These are phyloP conservation scores for Melikaiella ostensackeni DNA, from an alignment of 2,888 invertebrate species.

Conservation along the genomic window DNA sequence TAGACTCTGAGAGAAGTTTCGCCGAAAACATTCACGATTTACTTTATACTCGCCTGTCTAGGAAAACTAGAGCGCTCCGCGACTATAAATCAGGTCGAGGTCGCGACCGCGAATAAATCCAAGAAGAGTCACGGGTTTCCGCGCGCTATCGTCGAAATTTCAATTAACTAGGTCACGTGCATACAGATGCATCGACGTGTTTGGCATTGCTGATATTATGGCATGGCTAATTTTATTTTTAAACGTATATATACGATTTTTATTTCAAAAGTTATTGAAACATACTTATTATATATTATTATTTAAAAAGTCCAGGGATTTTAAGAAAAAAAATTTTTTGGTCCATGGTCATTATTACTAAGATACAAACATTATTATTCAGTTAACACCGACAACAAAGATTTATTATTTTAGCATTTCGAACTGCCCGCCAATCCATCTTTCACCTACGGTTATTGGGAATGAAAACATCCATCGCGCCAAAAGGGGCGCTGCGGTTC, in stretches of 20 bases:
- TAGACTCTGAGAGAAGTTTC: conserved; percentile 66
- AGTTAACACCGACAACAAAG: too few species aligned
- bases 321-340: too few species aligned
- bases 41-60: conserved; percentile 59
- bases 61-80: conserved; percentile 62
- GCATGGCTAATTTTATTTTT: background rate
- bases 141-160: conserved; percentile 31
- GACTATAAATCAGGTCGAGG: conserved; percentile 55
- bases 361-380: too few species aligned
- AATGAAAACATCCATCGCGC: too few species aligned
- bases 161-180: conserved; percentile 12
- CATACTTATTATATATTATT: too few species aligned
- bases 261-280: too few species aligned
- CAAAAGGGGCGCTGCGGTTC: too few species aligned
- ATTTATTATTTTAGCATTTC: too few species aligned
- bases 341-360: too few species aligned
- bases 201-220: background rate
- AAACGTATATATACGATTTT: background rate
- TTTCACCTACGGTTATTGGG: too few species aligned
- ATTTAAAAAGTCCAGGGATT: too few species aligned
- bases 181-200: background rate
- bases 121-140: conserved; percentile 35
- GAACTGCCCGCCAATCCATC: too few species aligned
- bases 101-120: conserved; percentile 52
- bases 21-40: conserved; percentile 68